Conservation (phyloP, 37 sponge, comb jelly and placozoan genomes). For the Tethya wilhelma region DNA sequence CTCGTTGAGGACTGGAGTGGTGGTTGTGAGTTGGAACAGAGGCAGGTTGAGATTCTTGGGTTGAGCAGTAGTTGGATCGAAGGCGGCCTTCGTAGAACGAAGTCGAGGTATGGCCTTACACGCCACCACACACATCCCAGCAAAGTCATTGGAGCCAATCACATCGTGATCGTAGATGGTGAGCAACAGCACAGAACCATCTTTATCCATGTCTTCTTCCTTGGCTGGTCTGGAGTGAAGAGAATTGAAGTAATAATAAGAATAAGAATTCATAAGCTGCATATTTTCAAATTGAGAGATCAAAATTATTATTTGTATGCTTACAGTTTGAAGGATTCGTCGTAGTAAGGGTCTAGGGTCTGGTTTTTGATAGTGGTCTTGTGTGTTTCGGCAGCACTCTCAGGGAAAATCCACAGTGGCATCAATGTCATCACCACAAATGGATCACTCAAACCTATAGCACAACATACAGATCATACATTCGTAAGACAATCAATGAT, state of each 20-base stretch:
- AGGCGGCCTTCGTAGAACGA: neutral
- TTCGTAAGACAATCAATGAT: neutral
- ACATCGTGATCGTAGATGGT: conserved; percentile 60
- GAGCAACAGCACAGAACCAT: conserved; percentile 55
- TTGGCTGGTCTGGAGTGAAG: conserved; percentile 42
- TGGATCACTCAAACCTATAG: conserved; percentile 59
- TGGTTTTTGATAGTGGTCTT: conserved; percentile 41
- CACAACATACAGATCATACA: neutral
- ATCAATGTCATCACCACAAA: conserved; percentile 38
- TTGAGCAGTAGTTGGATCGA: neutral
- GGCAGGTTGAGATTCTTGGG: conserved; percentile 34
- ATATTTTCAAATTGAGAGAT: neutral
- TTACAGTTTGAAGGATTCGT: conserved; percentile 56
- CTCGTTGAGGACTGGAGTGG: neutral
- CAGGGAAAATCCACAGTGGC: conserved; percentile 24
- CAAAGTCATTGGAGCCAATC: conserved; percentile 50
- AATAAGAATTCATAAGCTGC: too few species aligned
- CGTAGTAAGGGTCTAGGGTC: conserved; percentile 55
- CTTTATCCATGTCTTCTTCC: neutral
- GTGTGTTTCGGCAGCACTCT: conserved; percentile 2
- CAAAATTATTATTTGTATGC: neutral
- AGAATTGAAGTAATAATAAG: too few species aligned
- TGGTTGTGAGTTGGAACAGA: conserved; percentile 6
- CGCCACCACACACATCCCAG: conserved; percentile 56
- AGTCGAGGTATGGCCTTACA: conserved; percentile 28